A percentile compares a stretch with the other conserved stretches of the same genome.
Conservation (phyloP, 2,797 vertebrate genomes). For the Gouania willdenowi region DNA sequence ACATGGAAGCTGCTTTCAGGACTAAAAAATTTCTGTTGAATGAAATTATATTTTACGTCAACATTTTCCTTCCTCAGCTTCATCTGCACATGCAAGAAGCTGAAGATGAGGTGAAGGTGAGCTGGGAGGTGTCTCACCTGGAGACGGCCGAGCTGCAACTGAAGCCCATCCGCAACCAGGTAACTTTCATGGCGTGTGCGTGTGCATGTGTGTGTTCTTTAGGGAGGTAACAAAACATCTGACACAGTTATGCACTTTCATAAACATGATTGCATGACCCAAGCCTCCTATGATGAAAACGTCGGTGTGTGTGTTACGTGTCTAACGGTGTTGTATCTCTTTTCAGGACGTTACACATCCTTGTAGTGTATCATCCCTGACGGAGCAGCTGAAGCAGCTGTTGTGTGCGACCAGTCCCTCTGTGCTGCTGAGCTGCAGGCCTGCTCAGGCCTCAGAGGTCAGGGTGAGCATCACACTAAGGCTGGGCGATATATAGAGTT, state of each 20-base stretch:
- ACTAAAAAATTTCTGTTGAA: too few relatives aligned
- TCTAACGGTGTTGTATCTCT: neutral
- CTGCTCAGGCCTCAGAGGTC: slow-evolving; percentile 71
- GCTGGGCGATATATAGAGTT: too few relatives aligned
- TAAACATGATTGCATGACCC: too few relatives aligned
- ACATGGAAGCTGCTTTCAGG: too few relatives aligned
- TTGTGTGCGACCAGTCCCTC: slow-evolving; percentile 77
- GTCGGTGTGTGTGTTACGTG: too few relatives aligned
- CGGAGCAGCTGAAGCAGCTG: slow-evolving; percentile 76
- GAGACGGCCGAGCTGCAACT: slow-evolving; percentile 73
- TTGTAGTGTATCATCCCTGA: slow-evolving; percentile 53
- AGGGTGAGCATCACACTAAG: too few relatives aligned
- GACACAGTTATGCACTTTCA: too few relatives aligned
- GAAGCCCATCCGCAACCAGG: slow-evolving; percentile 70
- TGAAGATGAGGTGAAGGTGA: slow-evolving; percentile 76
- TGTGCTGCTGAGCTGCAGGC: slow-evolving; percentile 79
- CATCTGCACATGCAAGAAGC: slow-evolving; percentile 80
- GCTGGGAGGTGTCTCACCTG: slow-evolving; percentile 77
- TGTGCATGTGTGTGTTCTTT: too few relatives aligned
- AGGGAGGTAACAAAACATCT: too few relatives aligned
- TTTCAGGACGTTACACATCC: slow-evolving; percentile 41
- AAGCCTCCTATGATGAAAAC: too few relatives aligned
- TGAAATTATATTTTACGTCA: too few relatives aligned
- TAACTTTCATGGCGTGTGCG: slow-evolving; percentile 57
- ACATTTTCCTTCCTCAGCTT: slow-evolving; percentile 72